phyloP scores from a whole-genome alignment of 2,113 vertebrate species.

The Falco punctatus region DNA sequence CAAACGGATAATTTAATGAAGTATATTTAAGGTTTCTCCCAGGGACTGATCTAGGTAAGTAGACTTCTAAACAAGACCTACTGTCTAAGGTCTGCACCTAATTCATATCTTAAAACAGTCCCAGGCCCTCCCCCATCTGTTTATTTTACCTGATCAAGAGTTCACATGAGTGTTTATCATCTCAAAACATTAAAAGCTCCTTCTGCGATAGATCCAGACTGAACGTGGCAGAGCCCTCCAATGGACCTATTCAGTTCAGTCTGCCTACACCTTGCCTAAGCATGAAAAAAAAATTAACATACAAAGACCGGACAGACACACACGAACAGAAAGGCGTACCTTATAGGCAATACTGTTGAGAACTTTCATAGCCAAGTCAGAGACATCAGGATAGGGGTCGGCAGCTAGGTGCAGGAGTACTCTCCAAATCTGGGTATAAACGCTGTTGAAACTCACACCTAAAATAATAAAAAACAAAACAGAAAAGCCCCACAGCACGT shows the following conservation, averaged over 20 bases:
- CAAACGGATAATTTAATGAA: constrained; percentile 67
- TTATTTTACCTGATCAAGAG: neutral
- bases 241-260: neutral
- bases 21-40: constrained; percentile 16
- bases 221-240: neutral
- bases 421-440: constrained; percentile 98
- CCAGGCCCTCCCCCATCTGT: constrained; percentile 20
- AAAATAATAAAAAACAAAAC: neutral
- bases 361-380: constrained; percentile 96
- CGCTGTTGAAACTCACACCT: constrained; percentile 99
- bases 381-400: constrained; percentile 95
- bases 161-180: neutral
- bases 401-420: constrained; percentile 94
- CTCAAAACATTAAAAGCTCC: neutral
- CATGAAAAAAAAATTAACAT: neutral
- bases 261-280: neutral
- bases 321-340: constrained; percentile 66
- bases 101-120: neutral
- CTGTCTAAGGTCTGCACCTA: neutral
- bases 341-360: constrained; percentile 98
- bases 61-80: constrained; percentile 8
- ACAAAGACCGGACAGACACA: neutral
- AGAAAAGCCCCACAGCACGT: neutral
- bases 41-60: constrained; percentile 44
- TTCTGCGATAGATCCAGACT: neutral